phyloP scores from a whole-genome alignment of 2,888 invertebrate genomes.

The Synanthedon formicaeformis region DNA sequence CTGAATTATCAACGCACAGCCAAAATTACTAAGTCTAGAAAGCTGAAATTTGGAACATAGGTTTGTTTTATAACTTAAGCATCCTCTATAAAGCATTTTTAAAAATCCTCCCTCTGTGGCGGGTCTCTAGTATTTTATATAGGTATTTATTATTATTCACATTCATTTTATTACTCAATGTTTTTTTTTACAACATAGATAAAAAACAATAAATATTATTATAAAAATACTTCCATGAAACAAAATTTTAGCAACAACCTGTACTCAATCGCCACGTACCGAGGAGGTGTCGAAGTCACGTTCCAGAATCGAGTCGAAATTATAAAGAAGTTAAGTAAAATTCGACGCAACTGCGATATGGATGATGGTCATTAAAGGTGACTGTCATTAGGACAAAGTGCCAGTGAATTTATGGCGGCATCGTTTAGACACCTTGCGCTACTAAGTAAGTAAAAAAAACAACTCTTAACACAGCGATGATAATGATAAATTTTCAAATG shows the following conservation, averaged over 20 bases:
- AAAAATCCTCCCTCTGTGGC: no score
- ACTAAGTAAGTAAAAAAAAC: no score
- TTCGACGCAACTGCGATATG: conserved; percentile 19
- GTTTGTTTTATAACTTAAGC: no score
- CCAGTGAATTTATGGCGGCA: conserved; percentile 21
- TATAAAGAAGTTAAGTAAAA: conserved; percentile 59
- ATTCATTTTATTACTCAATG: no score
- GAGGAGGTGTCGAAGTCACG: conserved; percentile 50
- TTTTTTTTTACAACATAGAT: neutral
- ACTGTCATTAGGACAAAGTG: conserved; percentile 20
- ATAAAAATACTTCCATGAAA: neutral
- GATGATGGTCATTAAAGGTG: conserved; percentile 28
- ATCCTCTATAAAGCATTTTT: no score
- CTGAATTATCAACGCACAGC: no score
- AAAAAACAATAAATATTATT: neutral
- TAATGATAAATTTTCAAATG: no score
- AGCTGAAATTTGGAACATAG: no score
- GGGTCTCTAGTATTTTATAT: no score
- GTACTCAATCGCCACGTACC: conserved; percentile 13
- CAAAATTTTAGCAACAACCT: neutral
- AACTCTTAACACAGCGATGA: no score
- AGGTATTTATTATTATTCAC: no score
- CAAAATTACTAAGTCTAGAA: no score
- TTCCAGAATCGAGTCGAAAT: conserved; percentile 58
- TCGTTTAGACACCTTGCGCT: neutral